Evolutionary conservation across 2,797 vertebrate genomes (phyloP).

Genomic region (Fistularia commersonii): DNA sequence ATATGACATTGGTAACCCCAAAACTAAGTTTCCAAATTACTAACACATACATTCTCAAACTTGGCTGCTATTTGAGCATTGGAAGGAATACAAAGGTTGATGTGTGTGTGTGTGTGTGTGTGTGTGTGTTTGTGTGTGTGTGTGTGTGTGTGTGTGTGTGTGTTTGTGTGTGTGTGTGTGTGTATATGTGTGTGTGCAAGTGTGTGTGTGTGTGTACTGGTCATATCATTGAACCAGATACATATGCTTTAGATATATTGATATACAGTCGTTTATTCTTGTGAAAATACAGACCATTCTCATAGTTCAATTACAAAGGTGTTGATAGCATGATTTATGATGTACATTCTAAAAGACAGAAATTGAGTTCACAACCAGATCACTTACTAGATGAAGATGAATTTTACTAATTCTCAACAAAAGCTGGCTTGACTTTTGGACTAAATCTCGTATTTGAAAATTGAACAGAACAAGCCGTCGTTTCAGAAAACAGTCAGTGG

Average conservation of each 20-base stretch:
- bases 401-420: too few species aligned
- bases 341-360: neutral
- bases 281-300: neutral
- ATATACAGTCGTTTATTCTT: neutral
- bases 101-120: slow-evolving; percentile 10
- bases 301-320: neutral
- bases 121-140: neutral
- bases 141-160: too few species aligned
- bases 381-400: slow-evolving; percentile 3
- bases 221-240: neutral
- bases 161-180: too few species aligned
- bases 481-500: slow-evolving; percentile 33
- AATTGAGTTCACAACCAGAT: slow-evolving; percentile 7
- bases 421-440: too few species aligned
- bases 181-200: too few species aligned
- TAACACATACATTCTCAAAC: slow-evolving; percentile 72
- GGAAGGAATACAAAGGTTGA: slow-evolving; percentile 38
- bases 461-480: slow-evolving; percentile 32
- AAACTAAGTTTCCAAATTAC: slow-evolving; percentile 74
- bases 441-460: slow-evolving; percentile 34
- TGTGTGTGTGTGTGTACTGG: too few species aligned
- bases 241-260: slow-evolving; percentile 1
- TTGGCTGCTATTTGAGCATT: slow-evolving; percentile 37
- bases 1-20: slow-evolving; percentile 73
- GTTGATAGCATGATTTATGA: neutral